phyloP scores from a whole-genome alignment of 2,888 invertebrate genomes.

The Labia minor region DNA sequence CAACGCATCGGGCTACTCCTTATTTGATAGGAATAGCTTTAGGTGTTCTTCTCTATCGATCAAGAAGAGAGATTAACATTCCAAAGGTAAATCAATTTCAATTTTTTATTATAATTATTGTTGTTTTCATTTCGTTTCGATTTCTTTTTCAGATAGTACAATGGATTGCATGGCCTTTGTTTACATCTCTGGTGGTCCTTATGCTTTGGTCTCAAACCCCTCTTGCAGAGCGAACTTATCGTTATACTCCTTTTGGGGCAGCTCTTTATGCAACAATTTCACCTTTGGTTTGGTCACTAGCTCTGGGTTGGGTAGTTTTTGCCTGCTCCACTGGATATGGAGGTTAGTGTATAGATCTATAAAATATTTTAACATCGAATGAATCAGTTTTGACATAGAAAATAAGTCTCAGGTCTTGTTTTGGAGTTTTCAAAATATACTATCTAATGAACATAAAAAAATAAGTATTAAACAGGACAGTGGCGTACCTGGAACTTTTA shows the following conservation, averaged over 20 bases:
- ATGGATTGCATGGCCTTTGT: slow-evolving; percentile 42
- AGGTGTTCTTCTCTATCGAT: slow-evolving; percentile 44
- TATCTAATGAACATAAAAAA: no score
- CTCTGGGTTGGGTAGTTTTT: slow-evolving; percentile 54
- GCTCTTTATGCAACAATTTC: slow-evolving; percentile 54
- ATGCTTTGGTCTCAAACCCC: slow-evolving; percentile 40
- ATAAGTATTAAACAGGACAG: no score
- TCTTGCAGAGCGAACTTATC: slow-evolving; percentile 47
- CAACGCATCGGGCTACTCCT: slow-evolving; percentile 53
- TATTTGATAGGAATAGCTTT: slow-evolving; percentile 53
- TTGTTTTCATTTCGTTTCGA: not conserved
- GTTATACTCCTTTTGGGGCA: slow-evolving; percentile 48
- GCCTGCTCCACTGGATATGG: slow-evolving; percentile 46
- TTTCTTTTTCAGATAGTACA: slow-evolving; percentile 34
- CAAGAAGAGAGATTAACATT: slow-evolving; percentile 35
- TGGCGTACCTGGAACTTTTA: no score
- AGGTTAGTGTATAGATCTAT: no score
- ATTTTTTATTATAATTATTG: no score
- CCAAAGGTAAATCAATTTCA: slow-evolving; percentile 33
- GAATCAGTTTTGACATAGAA: no score
- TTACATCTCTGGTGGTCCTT: slow-evolving; percentile 46
- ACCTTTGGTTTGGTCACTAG: slow-evolving; percentile 49
- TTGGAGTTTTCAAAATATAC: no score
- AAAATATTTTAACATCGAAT: not conserved
- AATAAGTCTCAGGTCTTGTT: no score